Base-by-base conservation (phyloP, 2,113 vertebrate genomes). In the Pteronura brasiliensis region DNA sequence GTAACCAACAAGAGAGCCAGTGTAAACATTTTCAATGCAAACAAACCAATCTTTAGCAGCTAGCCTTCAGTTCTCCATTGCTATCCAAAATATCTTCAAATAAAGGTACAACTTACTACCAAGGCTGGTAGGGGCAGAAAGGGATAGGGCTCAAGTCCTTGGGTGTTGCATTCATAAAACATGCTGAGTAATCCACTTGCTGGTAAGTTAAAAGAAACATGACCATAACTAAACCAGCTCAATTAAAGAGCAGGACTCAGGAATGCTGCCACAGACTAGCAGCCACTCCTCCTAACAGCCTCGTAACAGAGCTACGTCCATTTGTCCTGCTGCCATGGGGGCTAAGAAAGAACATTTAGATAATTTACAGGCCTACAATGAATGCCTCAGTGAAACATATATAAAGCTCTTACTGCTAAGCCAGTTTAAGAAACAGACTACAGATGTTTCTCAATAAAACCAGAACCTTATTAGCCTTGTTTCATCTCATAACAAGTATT, bases 1-100 rank as follows among this genome's bases (percentile, higher is more conserved):
- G 0, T 69, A 69, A 67, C 63, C 63, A 67, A 36, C 72, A 72
- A 97, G 93, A 71, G 94, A 89, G 93, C 91, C 20, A 69, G n/a
- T 96, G 85, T 96, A 94, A 98, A 96, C 91, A 84, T 88, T 95
- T 97, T 86, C 81, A 36, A 42, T 15, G 82, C 63, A 86, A 93
- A 96, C 76, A 65, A 52, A 47, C 80, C 80, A 52, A 85, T 88
- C 72, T 84, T 98, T 79, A 61, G 76, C 63, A 97, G 96, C 96
- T 97, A 47, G 97, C 82, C 97, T 96, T 96, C 67, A 59, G 17
- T 87, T 97, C 82, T 88, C 97, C 82, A 94, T 81, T 94, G 59
- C 87, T 18, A 49, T 74, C 85, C 97, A 97, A 97, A 97, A 88
- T 95, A 95, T 93, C 57, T 84, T 87, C 90, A 44, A 20, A 57